These are phyloP conservation scores for Parnassius smintheus DNA, from an alignment of 2,888 invertebrate species.

Conservation along the genomic window DNA sequence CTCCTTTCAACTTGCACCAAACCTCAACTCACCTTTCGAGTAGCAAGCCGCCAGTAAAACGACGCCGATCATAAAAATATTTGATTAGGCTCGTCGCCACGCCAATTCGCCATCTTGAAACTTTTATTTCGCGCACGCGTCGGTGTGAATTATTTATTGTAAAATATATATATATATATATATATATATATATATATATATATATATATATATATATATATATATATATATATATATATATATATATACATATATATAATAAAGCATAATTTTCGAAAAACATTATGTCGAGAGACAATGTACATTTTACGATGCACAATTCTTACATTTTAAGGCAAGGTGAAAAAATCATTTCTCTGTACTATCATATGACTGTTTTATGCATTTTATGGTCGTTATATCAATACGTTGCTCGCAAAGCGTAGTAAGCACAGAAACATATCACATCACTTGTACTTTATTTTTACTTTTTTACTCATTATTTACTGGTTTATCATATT, in stretches of 20 bases:
- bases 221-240: too few relatives aligned
- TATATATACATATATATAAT: too few relatives aligned
- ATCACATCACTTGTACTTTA: too few relatives aligned
- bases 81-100: conserved; percentile 69
- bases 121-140: conserved; percentile 60
- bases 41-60: conserved; percentile 68
- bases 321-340: neutral
- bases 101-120: conserved; percentile 68
- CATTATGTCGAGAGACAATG: conserved; percentile 15
- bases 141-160: conserved; percentile 41
- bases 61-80: conserved; percentile 80
- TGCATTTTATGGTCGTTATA: too few relatives aligned
- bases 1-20: conserved; percentile 23
- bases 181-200: too few relatives aligned
- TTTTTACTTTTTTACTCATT: too few relatives aligned
- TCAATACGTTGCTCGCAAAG: too few relatives aligned
- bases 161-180: too few relatives aligned
- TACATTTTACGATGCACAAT: conserved; percentile 10
- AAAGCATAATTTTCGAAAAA: conserved; percentile 39
- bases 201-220: too few relatives aligned
- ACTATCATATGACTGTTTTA: too few relatives aligned
- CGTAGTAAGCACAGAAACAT: too few relatives aligned
- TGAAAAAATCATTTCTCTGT: neutral
- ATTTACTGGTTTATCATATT: too few relatives aligned
- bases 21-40: conserved; percentile 40